phyloP scores from a whole-genome alignment of 2,113 vertebrate genomes.

The Eupsittula cactorum region DNA sequence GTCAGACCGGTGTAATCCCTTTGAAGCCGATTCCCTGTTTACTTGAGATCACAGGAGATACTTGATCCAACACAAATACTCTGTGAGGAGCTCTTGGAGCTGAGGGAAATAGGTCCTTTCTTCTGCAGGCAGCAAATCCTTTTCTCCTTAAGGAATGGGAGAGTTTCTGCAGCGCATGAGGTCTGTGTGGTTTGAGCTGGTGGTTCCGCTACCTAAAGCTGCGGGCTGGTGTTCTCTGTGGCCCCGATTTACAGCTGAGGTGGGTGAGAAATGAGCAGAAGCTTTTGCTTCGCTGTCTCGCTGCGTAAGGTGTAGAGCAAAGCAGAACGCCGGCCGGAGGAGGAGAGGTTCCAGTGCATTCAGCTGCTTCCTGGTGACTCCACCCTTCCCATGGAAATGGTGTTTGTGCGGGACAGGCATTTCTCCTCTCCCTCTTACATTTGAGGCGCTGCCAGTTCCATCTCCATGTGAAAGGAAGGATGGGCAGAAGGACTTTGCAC shows the following conservation, averaged over 20 bases:
- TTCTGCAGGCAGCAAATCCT: neutral
- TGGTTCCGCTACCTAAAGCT: neutral
- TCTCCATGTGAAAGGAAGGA: neutral
- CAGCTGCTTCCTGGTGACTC: conserved; percentile 29
- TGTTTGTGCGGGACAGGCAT: neutral
- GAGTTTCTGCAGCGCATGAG: neutral
- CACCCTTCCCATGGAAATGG: conserved; percentile 23
- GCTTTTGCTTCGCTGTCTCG: neutral
- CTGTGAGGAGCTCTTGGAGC: neutral
- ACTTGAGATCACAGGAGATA: neutral
- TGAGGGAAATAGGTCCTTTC: neutral
- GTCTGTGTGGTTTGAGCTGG: neutral
- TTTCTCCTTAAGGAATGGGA: neutral
- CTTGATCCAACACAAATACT: conserved; percentile 25
- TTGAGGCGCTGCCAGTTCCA: neutral
- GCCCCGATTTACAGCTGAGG: neutral
- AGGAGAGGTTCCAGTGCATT: conserved; percentile 10
- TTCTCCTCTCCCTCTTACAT: neutral
- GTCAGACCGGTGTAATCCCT: neutral
- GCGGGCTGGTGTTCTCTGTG: neutral
- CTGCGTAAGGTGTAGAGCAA: neutral
- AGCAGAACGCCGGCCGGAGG: neutral
- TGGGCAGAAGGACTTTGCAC: neutral
- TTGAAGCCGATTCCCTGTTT: conserved; percentile 32
- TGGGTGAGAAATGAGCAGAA: neutral